Evolutionary conservation across 2,797 vertebrate genomes (phyloP).

Genomic region (Poeciliopsis presidionis): DNA sequence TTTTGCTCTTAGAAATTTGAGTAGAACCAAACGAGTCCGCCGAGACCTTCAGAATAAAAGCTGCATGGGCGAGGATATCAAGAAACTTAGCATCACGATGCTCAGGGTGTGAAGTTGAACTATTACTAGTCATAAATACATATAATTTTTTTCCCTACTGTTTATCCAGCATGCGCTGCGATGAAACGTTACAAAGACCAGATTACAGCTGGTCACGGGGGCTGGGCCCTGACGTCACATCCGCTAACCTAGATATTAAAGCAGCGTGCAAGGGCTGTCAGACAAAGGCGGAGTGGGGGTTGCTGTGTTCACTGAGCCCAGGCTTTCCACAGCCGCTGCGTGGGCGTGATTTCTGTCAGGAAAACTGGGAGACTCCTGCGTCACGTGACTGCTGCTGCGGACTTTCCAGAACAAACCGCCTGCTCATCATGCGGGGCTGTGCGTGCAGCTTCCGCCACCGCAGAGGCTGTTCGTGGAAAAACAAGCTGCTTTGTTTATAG

Average conservation of each 20-base stretch:
- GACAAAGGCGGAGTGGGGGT: constrained; percentile 46
- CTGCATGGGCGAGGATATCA: background rate
- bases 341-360: constrained; percentile 3
- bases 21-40: background rate
- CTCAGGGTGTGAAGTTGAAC: background rate
- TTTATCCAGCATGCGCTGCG: accelerated
- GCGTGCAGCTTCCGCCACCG: background rate
- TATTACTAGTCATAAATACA: background rate
- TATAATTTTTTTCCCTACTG: no score
- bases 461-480: background rate
- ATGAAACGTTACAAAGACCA: background rate
- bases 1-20: background rate
- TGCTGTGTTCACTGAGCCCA: constrained; percentile 29
- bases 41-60: background rate
- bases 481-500: constrained; percentile 38
- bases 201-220: constrained; percentile 19
- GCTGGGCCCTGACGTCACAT: constrained; percentile 55
- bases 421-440: constrained; percentile 10
- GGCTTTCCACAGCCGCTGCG: constrained; percentile 2
- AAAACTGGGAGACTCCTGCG: constrained; percentile 10
- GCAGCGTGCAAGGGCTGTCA: constrained; percentile 21
- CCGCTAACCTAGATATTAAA: constrained; percentile 70
- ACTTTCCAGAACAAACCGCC: constrained; percentile 40
- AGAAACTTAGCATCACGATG: background rate
- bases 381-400: constrained; percentile 47